phyloP scores from a whole-genome alignment of 2,888 invertebrate genomes.

The Coelopa pilipes region DNA sequence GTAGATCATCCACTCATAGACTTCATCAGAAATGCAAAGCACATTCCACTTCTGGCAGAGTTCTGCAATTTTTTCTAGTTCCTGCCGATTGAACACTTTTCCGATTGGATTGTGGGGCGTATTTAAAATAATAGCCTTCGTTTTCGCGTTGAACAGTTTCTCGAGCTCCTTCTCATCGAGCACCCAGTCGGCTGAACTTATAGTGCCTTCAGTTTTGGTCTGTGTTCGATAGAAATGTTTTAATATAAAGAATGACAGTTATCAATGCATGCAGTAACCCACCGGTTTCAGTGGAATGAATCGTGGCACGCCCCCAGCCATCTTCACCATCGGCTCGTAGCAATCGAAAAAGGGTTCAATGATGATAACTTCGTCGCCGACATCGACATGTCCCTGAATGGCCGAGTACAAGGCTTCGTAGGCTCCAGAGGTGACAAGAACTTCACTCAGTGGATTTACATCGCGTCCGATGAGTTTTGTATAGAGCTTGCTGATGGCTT shows the following conservation, averaged over 20 bases:
- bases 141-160: slow-evolving; percentile 83
- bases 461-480: slow-evolving; percentile 78
- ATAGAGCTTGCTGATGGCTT: slow-evolving; percentile 86
- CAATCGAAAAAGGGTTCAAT: slow-evolving; percentile 99
- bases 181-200: slow-evolving; percentile 85
- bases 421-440: slow-evolving; percentile 91
- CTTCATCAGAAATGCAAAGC: slow-evolving; percentile 94
- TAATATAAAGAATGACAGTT: neutral
- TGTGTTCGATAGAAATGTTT: slow-evolving; percentile 43
- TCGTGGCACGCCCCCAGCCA: slow-evolving; percentile 86
- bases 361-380: slow-evolving; percentile 92
- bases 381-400: slow-evolving; percentile 85
- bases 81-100: slow-evolving; percentile 77
- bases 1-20: slow-evolving; percentile 97
- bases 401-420: slow-evolving; percentile 92
- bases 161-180: slow-evolving; percentile 85
- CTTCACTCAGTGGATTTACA: slow-evolving; percentile 87
- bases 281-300: slow-evolving; percentile 89
- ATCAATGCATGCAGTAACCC: slow-evolving; percentile 56
- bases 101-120: slow-evolving; percentile 98
- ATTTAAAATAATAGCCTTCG: slow-evolving; percentile 95
- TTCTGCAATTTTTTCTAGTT: slow-evolving; percentile 82
- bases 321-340: slow-evolving; percentile 92
- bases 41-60: slow-evolving; percentile 93
- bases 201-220: slow-evolving; percentile 63